Evolutionary conservation across 2,797 vertebrate genomes (phyloP).

Genomic region (Chiloscyllium punctatum): DNA sequence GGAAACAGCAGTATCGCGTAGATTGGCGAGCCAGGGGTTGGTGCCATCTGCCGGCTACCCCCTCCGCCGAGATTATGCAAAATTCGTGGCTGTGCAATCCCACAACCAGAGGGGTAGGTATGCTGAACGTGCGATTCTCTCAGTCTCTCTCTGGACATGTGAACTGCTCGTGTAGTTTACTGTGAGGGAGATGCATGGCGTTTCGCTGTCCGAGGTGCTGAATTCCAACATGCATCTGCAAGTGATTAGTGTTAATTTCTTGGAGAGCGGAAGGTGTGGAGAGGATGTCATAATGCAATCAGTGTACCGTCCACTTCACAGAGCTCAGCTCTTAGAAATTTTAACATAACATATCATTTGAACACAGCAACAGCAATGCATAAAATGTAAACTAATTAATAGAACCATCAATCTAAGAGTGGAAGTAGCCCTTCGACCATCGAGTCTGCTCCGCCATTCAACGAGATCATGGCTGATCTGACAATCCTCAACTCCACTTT

Average conservation of each 20-base stretch:
- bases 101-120: not conserved
- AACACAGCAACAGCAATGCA: not conserved
- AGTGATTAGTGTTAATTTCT: not conserved
- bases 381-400: not conserved
- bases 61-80: not conserved
- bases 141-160: not conserved
- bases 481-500: too few relatives aligned
- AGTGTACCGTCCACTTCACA: not conserved
- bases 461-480: too few relatives aligned
- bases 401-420: too few relatives aligned
- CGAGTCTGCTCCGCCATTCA: too few relatives aligned
- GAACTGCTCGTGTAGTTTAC: not conserved
- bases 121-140: not conserved
- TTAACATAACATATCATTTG: not conserved
- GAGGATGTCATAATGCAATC: not conserved
- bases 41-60: constrained; percentile 2
- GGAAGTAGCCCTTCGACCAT: too few relatives aligned
- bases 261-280: too few relatives aligned
- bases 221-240: not conserved
- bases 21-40: not conserved
- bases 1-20: not conserved
- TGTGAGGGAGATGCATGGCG: not conserved
- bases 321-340: not conserved
- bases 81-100: not conserved
- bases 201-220: not conserved